phyloP scores from a whole-genome alignment of 2,113 vertebrate species.

The Caranx melampygus region DNA sequence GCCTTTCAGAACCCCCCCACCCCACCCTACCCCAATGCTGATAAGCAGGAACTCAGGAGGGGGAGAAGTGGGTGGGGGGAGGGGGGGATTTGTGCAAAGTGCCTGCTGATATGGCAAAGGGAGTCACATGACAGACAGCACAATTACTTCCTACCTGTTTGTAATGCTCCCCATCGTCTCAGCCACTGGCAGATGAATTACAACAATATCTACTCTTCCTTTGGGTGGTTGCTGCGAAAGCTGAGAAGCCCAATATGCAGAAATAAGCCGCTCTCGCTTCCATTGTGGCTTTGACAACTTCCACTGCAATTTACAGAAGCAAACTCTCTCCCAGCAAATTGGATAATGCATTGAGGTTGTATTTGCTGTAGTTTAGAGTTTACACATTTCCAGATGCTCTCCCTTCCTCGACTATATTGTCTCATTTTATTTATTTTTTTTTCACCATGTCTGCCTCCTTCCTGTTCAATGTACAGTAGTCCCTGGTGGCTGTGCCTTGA shows the following conservation, averaged over 20 bases:
- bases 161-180: constrained; percentile 11
- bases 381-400: constrained; percentile 42
- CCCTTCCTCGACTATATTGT: constrained; percentile 32
- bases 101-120: constrained; percentile 50
- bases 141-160: constrained; percentile 60
- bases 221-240: constrained; percentile 27
- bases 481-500: constrained; percentile 51
- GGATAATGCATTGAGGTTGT: constrained; percentile 38
- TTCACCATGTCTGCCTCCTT: constrained; percentile 22
- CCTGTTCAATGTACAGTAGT: constrained; percentile 50
- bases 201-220: constrained; percentile 41
- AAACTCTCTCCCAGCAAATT: constrained; percentile 52
- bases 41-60: constrained; percentile 64
- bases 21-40: constrained; percentile 16
- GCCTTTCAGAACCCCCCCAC: constrained; percentile 58
- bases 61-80: no score
- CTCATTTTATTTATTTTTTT: constrained; percentile 10
- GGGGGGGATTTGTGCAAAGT: constrained; percentile 42
- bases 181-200: constrained; percentile 23
- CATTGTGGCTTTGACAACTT: constrained; percentile 48
- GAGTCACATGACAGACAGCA: constrained; percentile 60
- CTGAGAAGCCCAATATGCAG: constrained; percentile 33
- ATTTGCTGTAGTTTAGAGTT: constrained; percentile 45
- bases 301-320: constrained; percentile 44
- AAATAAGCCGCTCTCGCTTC: constrained; percentile 39